Conservation (phyloP, 2,888 invertebrate species). For the Mesoligia furuncula region DNA sequence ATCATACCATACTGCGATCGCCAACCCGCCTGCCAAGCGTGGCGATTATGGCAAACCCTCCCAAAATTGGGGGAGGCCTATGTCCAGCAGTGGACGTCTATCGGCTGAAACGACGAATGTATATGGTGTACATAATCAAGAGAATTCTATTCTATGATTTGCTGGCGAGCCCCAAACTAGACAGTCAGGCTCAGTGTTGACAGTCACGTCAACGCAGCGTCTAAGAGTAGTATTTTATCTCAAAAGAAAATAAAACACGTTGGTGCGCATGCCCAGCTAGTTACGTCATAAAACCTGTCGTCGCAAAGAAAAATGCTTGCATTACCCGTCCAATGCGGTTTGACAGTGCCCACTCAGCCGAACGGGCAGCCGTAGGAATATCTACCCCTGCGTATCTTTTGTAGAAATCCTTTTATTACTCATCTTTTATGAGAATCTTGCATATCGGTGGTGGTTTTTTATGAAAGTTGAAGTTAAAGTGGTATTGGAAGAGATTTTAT, state of each 20-base stretch:
- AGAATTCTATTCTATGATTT: too few species aligned
- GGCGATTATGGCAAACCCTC: too few species aligned
- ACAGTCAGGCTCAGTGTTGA: too few species aligned
- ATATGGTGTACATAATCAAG: too few species aligned
- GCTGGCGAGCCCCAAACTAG: too few species aligned
- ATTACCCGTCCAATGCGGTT: conserved; percentile 33
- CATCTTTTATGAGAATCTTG: conserved; percentile 28
- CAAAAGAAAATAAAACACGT: background rate
- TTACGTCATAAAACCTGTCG: conserved; percentile 13
- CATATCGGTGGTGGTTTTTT: conserved; percentile 20
- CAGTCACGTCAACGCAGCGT: too few species aligned
- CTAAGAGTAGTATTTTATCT: background rate
- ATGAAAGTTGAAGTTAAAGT: background rate
- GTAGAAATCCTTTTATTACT: conserved; percentile 18
- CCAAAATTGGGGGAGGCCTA: too few species aligned
- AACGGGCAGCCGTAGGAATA: background rate
- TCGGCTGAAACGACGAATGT: too few species aligned
- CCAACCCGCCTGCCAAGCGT: too few species aligned
- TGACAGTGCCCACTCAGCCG: conserved; percentile 18
- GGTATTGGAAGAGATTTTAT: background rate
- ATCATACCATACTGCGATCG: too few species aligned
- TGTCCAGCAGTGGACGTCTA: too few species aligned
- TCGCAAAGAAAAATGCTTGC: conserved; percentile 4
- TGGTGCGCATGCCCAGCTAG: background rate
- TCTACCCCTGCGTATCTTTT: conserved; percentile 30